Base-by-base conservation (phyloP, 2,113 vertebrate genomes). In the Calyptommatus sinebrachiatus region DNA sequence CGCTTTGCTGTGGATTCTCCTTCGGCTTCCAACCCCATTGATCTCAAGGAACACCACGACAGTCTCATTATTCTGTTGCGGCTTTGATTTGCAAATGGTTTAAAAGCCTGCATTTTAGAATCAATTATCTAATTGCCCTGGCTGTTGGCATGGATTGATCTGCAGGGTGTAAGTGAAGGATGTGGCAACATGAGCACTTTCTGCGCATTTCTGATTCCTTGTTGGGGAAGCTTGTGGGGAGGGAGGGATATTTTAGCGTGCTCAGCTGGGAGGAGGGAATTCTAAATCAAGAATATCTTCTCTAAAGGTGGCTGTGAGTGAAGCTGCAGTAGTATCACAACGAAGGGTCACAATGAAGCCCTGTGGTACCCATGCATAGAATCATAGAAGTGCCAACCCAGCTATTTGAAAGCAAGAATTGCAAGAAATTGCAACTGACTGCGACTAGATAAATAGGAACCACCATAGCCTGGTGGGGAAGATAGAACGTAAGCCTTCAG, bases 31-130 rank as follows among this genome's bases (percentile, higher is more conserved):
- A 74, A 48, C 28, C 18, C 24, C 28, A 75, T 63, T 83, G 65
- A 75, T 75, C 72, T 74, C 63, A 63, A 78, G 41, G 68, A 75
- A 83, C n/a, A 68, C n/a, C 7, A 45, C 67, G 79, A 63, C 28
- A 41, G 71, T 53, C 48, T 73, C 76, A 78, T 74, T 83, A 73
- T 83, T 67, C 28, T 73, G 21, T 28, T 20, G 24, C 28, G 53
- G 53, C 76, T 78, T 74, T 74, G 63, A 74, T 79, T 83, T 66
- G 12, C 71, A 83, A 73, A 77, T 73, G 53, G 50, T 83, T 78
- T 78, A 67, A 83, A 73, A 73, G 35, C 63, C 50, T 73, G n/a
- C 50, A 61, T 78, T 78, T 83, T 76, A 68, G 76, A 83, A 78
- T 83, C 62, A 73, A 69, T 73, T 73, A 73, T 78, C 71, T 73